Conservation (phyloP, 2,888 invertebrate genomes). For the Rotaria macrura region DNA sequence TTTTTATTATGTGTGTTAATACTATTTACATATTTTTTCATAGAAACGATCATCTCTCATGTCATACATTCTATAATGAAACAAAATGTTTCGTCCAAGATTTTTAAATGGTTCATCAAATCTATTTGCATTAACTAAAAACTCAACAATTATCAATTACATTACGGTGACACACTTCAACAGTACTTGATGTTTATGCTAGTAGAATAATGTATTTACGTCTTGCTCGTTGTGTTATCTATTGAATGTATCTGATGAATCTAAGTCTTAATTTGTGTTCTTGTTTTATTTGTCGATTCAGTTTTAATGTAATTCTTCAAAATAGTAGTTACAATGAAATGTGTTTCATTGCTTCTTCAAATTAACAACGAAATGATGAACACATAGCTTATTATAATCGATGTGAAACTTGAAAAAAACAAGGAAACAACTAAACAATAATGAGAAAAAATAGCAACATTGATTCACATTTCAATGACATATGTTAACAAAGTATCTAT, state of each 20-base stretch:
- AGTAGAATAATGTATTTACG: no score
- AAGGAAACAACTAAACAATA: no score
- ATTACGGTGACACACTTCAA: no score
- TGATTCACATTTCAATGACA: no score
- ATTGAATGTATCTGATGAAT: no score
- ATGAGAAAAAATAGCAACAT: no score
- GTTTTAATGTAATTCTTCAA: neutral
- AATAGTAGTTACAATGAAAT: neutral
- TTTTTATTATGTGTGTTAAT: slow-evolving; percentile 16
- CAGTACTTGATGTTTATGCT: no score
- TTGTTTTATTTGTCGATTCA: no score
- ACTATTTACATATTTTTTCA: neutral
- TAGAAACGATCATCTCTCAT: neutral
- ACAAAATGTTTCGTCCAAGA: neutral
- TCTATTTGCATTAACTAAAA: neutral
- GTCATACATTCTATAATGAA: neutral
- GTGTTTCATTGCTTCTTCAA: neutral
- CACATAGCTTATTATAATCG: neutral
- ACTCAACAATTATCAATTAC: no score
- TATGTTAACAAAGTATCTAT: no score
- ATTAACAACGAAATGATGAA: neutral
- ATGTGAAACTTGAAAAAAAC: neutral
- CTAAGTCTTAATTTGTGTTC: no score
- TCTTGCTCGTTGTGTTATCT: no score
- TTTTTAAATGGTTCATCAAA: neutral